Base-by-base conservation (phyloP, 2,797 vertebrate genomes). In the Numenius phaeopus region DNA sequence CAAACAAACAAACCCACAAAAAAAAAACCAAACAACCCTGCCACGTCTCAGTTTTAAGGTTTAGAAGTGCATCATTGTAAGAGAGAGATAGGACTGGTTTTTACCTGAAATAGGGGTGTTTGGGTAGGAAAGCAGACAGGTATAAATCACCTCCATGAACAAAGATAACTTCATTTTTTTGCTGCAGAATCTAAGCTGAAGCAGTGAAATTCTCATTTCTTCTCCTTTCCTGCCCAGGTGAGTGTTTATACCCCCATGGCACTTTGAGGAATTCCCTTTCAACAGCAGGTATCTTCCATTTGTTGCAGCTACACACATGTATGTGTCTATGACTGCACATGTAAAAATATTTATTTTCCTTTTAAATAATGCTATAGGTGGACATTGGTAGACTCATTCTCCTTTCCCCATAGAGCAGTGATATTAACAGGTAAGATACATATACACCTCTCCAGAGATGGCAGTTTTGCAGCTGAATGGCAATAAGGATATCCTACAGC, bases 341-440 rank as follows among this genome's bases (percentile, higher is more conserved):
- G 79, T 54, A 94, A 78, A 29, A 46, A 66, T 11, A 0, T 10
- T 20, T 17, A 22, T 1, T n/a, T 79, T 54, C 71, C 89, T 95
- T 88, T 75, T 76, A 83, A 87, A 46, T 89, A 87, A 67, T 58
- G 52, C 77, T 93, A 24, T 66, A 92, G 64, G 66, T 75, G 97
- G 83, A 91, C 39, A 76, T 65, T 83, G 69, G 87, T 76, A 69
- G 52, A 85, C 79, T 89, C 14, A 4, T 85, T 85, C 88, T 87
- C 58, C 50, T 94, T 96, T 90, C 66, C 47, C 93, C 89, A 76
- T 72, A 44, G 69, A 97, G 80, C 65, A 75, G 47, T 66, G 46
- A 78, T 72, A 92, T 95, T 96, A 97, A 89, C 12, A 67, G 89
- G 85, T 50, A 96, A 75, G 44, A 80, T 76, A 81, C 52, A 83